Evolutionary conservation across 2,113 vertebrate genomes (phyloP), one percentile per base, ranked within the genome.

Genomic region (Muscicapa adusta): DNA sequence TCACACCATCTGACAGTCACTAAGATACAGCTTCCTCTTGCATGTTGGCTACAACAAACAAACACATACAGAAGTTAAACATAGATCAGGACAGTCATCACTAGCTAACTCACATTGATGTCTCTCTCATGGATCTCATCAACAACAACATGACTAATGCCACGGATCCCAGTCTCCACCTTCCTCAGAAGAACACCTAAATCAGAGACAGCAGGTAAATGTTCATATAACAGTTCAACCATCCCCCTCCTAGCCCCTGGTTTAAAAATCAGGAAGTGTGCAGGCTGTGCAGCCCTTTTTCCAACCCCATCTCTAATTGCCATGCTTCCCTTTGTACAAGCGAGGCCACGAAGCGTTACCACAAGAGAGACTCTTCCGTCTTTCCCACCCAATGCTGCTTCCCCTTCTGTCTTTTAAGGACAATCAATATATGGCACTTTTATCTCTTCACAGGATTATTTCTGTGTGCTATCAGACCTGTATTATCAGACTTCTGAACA

Each of bases 81-180:
- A 57, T 18, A 61, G 34, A 51, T 29, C 0, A 70, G 45, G 23
- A 66, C 34, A 3, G 1, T 15, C 29, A 76, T 34, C 57, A 86
- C 5, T 71, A 91, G 47, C 28, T 65, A 70, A 98, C 99, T 99
- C 96, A 99, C 99, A 16, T 99, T 99, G 78, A 99, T 98, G 95
- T 99, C 99, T 96, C 99, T 97, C 97, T 99, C 99, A 6, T 99
- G 99, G 96, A 99, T 99, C 97, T 99, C 99, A 81, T 99, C 99
- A 17, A 99, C 99, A 77, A 99, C 99, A 28, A 99, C 99, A 26
- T 99, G 99, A 77, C 99, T 99, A 94, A 99, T 99, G 62, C 99
- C 99, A 67, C 99, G 94, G 96, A 99, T 99, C 40, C 99, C 99
- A 42, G 99, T 97, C 94, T 99, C 99, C 48, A 99, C 97, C 95